Evolutionary conservation across 1,140 invertebrate genomes (phyloP), one percentile per base, ranked within the genome.

Genomic region (Notospermus geniculatus): DNA sequence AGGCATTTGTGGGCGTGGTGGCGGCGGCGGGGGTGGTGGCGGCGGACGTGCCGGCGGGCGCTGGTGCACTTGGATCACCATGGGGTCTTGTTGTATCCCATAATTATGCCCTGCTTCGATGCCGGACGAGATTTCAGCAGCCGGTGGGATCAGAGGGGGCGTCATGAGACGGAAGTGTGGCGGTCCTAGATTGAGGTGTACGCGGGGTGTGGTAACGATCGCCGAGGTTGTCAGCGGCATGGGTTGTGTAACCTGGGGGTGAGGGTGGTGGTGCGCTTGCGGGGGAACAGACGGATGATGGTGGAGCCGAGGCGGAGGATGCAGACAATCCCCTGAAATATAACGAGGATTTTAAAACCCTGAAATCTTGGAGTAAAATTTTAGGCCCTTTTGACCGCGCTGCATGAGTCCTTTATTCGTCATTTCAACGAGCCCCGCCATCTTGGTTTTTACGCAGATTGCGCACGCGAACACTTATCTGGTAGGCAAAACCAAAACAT

Each of bases 21-120:
- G 58, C 71, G 90, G 87, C 64, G 88, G 86, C 30, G 84, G 80
- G 22, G 81, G 80, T 13, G 66, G 66, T 36, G 69, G n/a, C 5
- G n/a, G 46, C 4, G 4, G 46, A n/a, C n/a, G 4, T 4, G n/a
- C 5, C 46, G 46, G 25, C 46, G 39, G 39, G 11, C 39, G 39
- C 19, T n/a, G 46, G 4, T 50, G 46, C 4, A 50, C 46, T 5
- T 19, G 46, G 4, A 50, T 50, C 46, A 27, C 46, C 46, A 50
- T 50, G 5, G 46, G 25, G n/a, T 23, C 46, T 9, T 50, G 46
- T n/a, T 50, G 46, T n/a, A 50, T 4, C 5, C 32, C 32, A 15
- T 36, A 36, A 36, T 36, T 36, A 36, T 36, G 32, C 15, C 32
- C 32, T 7, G 32, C 32, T 7, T 36, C 32, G 5, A 36, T 36